These are phyloP conservation scores for Holacanthella duospinosa DNA, from an alignment of 2,888 invertebrate genomes.

Conservation along the genomic window DNA sequence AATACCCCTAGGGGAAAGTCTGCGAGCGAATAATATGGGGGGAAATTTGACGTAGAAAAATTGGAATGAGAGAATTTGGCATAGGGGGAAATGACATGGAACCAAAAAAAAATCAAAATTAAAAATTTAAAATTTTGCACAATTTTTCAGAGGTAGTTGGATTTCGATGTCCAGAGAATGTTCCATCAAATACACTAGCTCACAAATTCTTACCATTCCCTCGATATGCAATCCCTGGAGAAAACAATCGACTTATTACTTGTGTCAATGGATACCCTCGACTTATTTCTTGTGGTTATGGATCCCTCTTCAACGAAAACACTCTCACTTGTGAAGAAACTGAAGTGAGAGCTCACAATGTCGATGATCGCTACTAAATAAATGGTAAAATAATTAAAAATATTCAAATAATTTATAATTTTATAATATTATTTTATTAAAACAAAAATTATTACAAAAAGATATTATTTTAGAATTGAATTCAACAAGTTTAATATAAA, in stretches of 20 bases:
- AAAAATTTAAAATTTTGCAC: conserved; percentile 10
- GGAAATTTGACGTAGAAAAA: too few relatives aligned
- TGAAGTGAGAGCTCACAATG: too few relatives aligned
- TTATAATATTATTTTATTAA: conserved; percentile 9
- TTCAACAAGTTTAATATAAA: background rate
- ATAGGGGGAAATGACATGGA: background rate
- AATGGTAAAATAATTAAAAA: conserved; percentile 35
- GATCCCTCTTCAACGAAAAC: conserved; percentile 72
- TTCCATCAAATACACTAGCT: conserved; percentile 65
- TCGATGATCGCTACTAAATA: conserved; percentile 34
- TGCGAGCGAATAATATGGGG: too few relatives aligned
- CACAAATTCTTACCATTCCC: conserved; percentile 90
- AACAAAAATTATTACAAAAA: background rate
- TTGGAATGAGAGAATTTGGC: too few relatives aligned
- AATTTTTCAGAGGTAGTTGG: conserved; percentile 64
- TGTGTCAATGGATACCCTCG: conserved; percentile 84
- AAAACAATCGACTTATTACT: conserved; percentile 75
- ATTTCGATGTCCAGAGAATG: conserved; percentile 80
- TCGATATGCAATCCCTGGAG: conserved; percentile 75
- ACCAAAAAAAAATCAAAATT: background rate
- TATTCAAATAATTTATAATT: conserved; percentile 8
- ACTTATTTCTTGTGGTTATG: conserved; percentile 75
- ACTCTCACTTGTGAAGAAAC: conserved; percentile 74
- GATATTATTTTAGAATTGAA: too few relatives aligned
- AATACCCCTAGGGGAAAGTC: too few relatives aligned